A percentile compares a stretch with the other conserved stretches of the same genome.
Conservation (phyloP, 2,113 vertebrate genomes). For the Anoplopoma fimbria region DNA sequence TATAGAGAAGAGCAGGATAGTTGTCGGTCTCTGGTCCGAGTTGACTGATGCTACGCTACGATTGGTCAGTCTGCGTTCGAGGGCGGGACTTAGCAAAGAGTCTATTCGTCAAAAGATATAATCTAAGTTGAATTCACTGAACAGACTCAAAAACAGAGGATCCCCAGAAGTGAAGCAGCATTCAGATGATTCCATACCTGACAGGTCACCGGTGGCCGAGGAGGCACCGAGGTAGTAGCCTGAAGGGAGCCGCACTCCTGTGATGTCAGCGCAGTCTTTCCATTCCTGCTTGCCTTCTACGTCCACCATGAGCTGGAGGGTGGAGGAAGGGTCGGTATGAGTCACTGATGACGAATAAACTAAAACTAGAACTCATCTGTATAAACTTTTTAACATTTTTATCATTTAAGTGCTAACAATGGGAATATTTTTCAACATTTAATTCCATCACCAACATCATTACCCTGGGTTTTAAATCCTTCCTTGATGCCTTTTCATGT, state of each 20-base stretch:
- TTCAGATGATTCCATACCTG: slow-evolving; percentile 81
- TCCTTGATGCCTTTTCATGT: neutral
- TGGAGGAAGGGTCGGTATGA: neutral
- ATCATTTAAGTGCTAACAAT: neutral
- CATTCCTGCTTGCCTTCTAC: slow-evolving; percentile 92
- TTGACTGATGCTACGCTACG: neutral
- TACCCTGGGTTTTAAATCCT: neutral
- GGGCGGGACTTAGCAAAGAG: neutral
- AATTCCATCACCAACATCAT: neutral
- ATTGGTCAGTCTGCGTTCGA: neutral
- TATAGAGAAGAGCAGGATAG: neutral
- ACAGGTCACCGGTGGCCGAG: slow-evolving; percentile 92
- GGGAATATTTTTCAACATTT: neutral
- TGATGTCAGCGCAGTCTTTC: slow-evolving; percentile 90
- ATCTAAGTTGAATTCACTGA: neutral
- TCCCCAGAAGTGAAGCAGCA: neutral
- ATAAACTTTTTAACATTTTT: neutral
- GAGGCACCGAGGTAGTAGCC: slow-evolving; percentile 94
- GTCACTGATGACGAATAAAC: neutral
- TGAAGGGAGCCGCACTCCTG: slow-evolving; percentile 86
- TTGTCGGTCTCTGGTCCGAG: neutral
- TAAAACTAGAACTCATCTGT: neutral
- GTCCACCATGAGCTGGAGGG: slow-evolving; percentile 88
- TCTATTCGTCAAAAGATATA: neutral
- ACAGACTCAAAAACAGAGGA: neutral